Base-by-base conservation (phyloP, 2,888 invertebrate species). In the Trachelus iudaicus region DNA sequence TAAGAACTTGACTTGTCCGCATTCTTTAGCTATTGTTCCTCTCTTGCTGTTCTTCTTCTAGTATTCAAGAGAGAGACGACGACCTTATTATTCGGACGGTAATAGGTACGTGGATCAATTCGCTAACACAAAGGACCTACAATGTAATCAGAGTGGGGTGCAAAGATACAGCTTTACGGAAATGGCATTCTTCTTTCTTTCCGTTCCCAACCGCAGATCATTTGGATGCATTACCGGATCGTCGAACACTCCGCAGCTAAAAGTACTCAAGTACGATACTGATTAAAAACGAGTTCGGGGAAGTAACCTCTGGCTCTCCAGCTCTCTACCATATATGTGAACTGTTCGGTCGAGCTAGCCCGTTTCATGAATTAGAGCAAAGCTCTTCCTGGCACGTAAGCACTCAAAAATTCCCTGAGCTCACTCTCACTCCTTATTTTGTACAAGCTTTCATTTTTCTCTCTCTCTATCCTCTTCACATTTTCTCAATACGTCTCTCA, bases 401-500 rank as follows among this genome's bases (percentile, higher is more conserved):
- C 56, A 56, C 56, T 56, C 23, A 23, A 9, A 56, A 23, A 56
- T 56, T 23, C 56, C 23, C 15, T 56, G 56, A 23, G 56, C 56
- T 56, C 56, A 2, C 23, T 56, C 56, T 23, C 23, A 56, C 56
- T 56, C 56, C 56, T 9, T 56, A 56, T 56, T 56, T 56, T 56
- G 23, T 56, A 56, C 56, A 56, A 56, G 23, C 77, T 69, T 56
- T 76, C 33, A 56, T 56, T 30, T n/a, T 30, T 71, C 77, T 68
- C 76, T 71, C 34, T 34, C 30, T n/a, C 35, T 73, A 33, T 73
- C 71, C 30, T 75, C 69, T 73, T 35, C 35, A n/a, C 34, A 40
- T 73, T 76, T 40, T 75, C 73, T n/a, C 75, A 77, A 40, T 40
- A 40, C 40, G 15, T 15, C 40, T 15, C 13, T 40, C 40, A 40